phyloP scores from a whole-genome alignment of 1,140 invertebrate genomes.

The Drosophila arawakana region DNA sequence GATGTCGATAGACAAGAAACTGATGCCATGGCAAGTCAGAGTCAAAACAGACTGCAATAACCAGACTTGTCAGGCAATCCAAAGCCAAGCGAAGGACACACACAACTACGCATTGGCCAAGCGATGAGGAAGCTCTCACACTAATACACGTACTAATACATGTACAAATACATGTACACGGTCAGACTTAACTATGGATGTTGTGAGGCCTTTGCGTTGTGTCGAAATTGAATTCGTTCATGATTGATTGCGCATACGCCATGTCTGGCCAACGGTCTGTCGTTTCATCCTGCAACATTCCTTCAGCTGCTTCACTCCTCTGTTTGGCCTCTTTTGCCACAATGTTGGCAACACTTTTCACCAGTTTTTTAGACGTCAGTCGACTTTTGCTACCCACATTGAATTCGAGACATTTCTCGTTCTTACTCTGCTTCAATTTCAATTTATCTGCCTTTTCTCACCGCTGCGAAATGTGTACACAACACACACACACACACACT shows the following conservation, averaged over 20 bases:
- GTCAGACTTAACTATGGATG: slow-evolving; percentile 21
- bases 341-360: slow-evolving; percentile 62
- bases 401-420: slow-evolving; percentile 49
- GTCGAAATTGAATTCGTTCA: slow-evolving; percentile 78
- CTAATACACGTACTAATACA: slow-evolving; percentile 2
- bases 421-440: slow-evolving; percentile 77
- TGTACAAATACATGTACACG: background rate
- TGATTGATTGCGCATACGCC: slow-evolving; percentile 76
- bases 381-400: slow-evolving; percentile 28
- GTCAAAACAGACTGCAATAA: background rate
- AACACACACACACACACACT: slow-evolving; percentile 19
- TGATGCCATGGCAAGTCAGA: slow-evolving; percentile 20
- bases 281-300: background rate
- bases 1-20: slow-evolving; percentile 58
- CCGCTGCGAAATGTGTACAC: slow-evolving; percentile 44
- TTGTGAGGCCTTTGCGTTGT: slow-evolving; percentile 34
- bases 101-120: slow-evolving; percentile 39
- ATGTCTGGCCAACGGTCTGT: slow-evolving; percentile 20
- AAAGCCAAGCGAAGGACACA: slow-evolving; percentile 29
- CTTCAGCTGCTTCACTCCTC: background rate
- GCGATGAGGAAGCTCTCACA: slow-evolving; percentile 8
- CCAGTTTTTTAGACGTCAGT: slow-evolving; percentile 10
- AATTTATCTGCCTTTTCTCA: slow-evolving; percentile 55
- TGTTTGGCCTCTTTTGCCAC: slow-evolving; percentile 25
- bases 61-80: slow-evolving; percentile 8